A percentile compares a stretch with the other conserved stretches of the same genome.
Evolutionary conservation across 2,797 vertebrate species (phyloP).

Genomic region (Brachymystax lenok): DNA sequence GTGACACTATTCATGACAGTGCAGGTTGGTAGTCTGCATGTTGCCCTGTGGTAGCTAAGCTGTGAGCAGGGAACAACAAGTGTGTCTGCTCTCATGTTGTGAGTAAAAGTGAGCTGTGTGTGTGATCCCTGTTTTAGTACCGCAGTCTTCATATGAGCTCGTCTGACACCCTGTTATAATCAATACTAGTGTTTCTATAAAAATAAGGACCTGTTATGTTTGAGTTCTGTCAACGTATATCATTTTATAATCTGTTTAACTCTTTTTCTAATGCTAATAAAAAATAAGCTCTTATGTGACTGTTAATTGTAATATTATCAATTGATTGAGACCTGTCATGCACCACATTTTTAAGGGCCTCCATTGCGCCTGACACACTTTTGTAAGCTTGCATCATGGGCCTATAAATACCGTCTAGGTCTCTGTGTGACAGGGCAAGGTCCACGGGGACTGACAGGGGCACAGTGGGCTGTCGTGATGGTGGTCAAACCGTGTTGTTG

Average conservation of each 20-base stretch:
- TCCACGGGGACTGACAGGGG: background rate
- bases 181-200: background rate
- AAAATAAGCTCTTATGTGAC: background rate
- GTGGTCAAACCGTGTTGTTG: too few species aligned
- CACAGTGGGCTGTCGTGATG: background rate
- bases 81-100: background rate
- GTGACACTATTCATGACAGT: background rate
- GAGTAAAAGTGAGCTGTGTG: constrained; percentile 3
- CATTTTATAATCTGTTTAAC: background rate
- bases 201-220: background rate
- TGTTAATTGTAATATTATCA: background rate
- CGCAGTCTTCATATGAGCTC: background rate
- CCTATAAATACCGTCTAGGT: constrained; percentile 10
- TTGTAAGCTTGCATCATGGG: background rate
- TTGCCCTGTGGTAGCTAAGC: background rate
- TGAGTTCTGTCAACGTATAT: background rate
- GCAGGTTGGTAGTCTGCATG: background rate
- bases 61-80: background rate
- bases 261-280: background rate
- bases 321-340: background rate
- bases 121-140: background rate
- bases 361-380: background rate
- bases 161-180: too few species aligned
- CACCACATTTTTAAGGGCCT: background rate
- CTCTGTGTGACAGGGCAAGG: constrained; percentile 7